Evolutionary conservation across 2,888 invertebrate genomes (phyloP).

Genomic region (Cosmia trapezina): DNA sequence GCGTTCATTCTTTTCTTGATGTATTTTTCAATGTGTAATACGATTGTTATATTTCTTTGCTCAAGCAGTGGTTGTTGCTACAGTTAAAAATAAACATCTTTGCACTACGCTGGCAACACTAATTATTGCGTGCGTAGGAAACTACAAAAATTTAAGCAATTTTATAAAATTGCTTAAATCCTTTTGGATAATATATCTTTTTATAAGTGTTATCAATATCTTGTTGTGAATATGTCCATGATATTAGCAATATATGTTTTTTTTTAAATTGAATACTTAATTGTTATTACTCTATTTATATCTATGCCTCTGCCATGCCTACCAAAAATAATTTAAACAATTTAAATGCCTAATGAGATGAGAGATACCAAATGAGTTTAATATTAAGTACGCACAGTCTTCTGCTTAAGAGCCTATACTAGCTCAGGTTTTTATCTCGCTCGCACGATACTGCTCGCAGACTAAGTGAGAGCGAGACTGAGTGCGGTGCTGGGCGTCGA

Average conservation of each 20-base stretch:
- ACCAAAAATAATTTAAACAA: background rate
- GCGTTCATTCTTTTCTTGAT: constrained; percentile 4
- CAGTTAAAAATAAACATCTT: background rate
- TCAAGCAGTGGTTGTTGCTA: constrained; percentile 20
- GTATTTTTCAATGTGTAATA: background rate
- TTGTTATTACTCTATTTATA: background rate
- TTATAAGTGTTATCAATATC: constrained; percentile 37
- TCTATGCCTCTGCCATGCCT: background rate
- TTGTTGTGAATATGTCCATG: constrained; percentile 24
- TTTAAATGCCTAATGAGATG: too few relatives aligned
- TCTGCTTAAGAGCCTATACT: too few relatives aligned
- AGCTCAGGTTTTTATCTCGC: too few relatives aligned
- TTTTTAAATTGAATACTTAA: background rate
- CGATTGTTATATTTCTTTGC: background rate
- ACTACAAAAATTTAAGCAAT: background rate
- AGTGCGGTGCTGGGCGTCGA: too few relatives aligned
- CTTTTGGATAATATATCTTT: constrained; percentile 33
- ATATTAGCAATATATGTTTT: constrained; percentile 4
- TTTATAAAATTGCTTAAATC: too few relatives aligned
- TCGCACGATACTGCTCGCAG: too few relatives aligned
- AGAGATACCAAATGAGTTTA: background rate
- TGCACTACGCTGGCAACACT: constrained; percentile 27
- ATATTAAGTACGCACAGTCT: background rate
- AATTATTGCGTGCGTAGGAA: background rate
- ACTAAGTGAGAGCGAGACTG: too few relatives aligned